Conservation (phyloP, 1,140 invertebrate genomes). For the Dryas iulia region DNA sequence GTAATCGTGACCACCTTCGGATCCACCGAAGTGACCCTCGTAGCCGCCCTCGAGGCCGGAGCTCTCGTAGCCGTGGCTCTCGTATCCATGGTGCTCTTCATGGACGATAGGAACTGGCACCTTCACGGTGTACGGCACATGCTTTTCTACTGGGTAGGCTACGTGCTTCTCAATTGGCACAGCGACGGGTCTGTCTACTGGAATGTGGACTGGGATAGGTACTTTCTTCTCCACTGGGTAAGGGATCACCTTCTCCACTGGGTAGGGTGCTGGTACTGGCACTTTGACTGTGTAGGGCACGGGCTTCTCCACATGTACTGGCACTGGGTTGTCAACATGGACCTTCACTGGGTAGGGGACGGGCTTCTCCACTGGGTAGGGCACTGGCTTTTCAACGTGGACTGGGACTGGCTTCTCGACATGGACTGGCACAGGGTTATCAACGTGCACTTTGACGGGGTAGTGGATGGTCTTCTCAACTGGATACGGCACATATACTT, state of each 20-base stretch:
- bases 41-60: slow-evolving; percentile 16
- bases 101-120: slow-evolving; percentile 79
- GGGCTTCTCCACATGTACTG: slow-evolving; percentile 81
- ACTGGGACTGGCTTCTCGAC: slow-evolving; percentile 82
- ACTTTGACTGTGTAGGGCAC: slow-evolving; percentile 82
- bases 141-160: slow-evolving; percentile 82
- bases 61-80: slow-evolving; percentile 19
- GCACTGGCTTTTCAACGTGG: slow-evolving; percentile 82
- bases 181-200: slow-evolving; percentile 80
- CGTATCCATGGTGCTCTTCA: slow-evolving; percentile 47
- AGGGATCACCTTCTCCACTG: slow-evolving; percentile 81
- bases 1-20: slow-evolving; percentile 60
- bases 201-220: slow-evolving; percentile 82
- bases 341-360: slow-evolving; percentile 83
- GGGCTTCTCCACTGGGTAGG: slow-evolving; percentile 83
- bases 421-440: slow-evolving; percentile 84
- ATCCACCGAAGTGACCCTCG: slow-evolving; percentile 32
- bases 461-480: slow-evolving; percentile 87
- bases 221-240: slow-evolving; percentile 83
- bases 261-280: slow-evolving; percentile 81
- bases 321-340: slow-evolving; percentile 82
- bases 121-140: slow-evolving; percentile 80
- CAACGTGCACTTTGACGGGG: slow-evolving; percentile 86
- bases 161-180: slow-evolving; percentile 84
- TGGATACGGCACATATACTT: slow-evolving; percentile 85